These are phyloP conservation scores for Notolabrus celidotus DNA, from an alignment of 2,797 vertebrate species.

Conservation along the genomic window DNA sequence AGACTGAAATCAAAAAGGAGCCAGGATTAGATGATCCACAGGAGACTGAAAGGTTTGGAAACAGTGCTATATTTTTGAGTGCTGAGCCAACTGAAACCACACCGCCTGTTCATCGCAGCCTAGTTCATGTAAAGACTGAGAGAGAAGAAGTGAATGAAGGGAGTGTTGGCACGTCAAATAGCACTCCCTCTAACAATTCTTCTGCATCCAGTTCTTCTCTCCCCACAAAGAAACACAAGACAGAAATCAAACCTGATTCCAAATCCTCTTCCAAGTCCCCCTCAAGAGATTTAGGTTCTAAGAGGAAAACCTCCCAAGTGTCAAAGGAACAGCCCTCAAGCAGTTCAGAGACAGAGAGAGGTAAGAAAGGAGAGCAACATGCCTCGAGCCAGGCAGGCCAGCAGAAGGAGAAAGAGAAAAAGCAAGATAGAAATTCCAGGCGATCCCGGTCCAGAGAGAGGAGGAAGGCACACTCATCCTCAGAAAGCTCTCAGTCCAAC, in stretches of 20 bases:
- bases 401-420: conserved; percentile 68
- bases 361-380: conserved; percentile 62
- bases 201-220: conserved; percentile 80
- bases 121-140: conserved; percentile 43
- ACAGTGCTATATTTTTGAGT: conserved; percentile 1
- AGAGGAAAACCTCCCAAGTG: conserved; percentile 70
- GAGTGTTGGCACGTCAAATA: conserved; percentile 9
- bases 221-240: conserved; percentile 76
- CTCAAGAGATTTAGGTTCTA: conserved; percentile 57
- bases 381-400: conserved; percentile 55
- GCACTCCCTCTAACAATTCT: conserved; percentile 7
- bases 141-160: conserved; percentile 20
- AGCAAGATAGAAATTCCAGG: conserved; percentile 59
- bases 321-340: conserved; percentile 79
- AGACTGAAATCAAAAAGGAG: conserved; percentile 68
- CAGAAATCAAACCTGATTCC: conserved; percentile 72
- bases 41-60: conserved; percentile 11
- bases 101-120: conserved; percentile 20
- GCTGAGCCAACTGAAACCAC: conserved; percentile 18
- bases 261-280: conserved; percentile 73
- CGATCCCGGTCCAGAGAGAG: conserved; percentile 71
- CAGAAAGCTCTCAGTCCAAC: conserved; percentile 73
- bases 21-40: conserved; percentile 42
- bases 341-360: conserved; percentile 81
- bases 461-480: conserved; percentile 56